A percentile compares a stretch with the other conserved stretches of the same genome.
phyloP scores from a whole-genome alignment of 2,113 vertebrate species.

The Neolamprologus falcicula region DNA sequence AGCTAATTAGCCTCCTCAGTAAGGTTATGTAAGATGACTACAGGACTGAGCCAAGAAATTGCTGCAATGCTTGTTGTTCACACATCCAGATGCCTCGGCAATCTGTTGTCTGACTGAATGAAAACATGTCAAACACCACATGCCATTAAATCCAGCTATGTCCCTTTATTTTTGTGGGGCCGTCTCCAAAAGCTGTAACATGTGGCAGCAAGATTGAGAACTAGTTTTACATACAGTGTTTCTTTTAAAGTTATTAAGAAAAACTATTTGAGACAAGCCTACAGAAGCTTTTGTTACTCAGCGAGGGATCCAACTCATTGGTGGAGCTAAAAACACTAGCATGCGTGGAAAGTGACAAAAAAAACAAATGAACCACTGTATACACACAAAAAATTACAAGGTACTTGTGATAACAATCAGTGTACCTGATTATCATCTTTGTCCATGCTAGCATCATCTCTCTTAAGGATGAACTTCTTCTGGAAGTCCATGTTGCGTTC shows the following conservation, averaged over 20 bases:
- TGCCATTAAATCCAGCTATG: background rate
- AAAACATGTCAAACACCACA: background rate
- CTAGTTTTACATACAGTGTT: background rate
- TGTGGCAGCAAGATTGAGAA: background rate
- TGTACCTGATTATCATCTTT: constrained; percentile 96
- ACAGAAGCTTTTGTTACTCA: background rate
- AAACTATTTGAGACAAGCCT: background rate
- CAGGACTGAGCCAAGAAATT: background rate
- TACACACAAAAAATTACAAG: background rate
- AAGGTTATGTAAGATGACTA: background rate
- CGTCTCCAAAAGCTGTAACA: background rate
- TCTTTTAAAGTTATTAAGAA: background rate
- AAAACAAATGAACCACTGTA: background rate
- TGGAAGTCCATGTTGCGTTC: constrained; percentile 94
- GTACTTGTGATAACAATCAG: background rate
- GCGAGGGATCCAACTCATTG: rapidly evolving
- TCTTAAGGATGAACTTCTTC: constrained; percentile 95
- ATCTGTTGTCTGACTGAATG: background rate
- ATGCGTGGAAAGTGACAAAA: background rate
- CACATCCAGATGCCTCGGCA: background rate
- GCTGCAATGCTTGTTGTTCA: background rate
- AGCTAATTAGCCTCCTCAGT: background rate
- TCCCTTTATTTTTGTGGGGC: background rate
- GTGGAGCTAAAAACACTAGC: background rate
- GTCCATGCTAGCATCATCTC: constrained; percentile 95